Evolutionary conservation across 2,797 vertebrate genomes (phyloP), one percentile per base, ranked within the genome.

Genomic region (Orientallactaga sibirica): DNA sequence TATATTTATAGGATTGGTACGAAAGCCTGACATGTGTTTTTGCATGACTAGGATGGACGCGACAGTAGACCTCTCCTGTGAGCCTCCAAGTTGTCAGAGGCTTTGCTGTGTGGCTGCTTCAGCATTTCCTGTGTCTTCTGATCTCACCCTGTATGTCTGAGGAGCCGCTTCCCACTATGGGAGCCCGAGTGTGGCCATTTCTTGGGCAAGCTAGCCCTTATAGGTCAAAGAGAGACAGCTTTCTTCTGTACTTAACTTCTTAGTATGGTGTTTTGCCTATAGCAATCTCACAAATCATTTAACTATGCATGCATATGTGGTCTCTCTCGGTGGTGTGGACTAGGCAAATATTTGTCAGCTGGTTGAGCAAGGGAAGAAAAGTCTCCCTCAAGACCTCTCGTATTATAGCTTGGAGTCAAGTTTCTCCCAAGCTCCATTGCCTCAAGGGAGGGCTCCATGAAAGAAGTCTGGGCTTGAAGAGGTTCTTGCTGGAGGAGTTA

Each of bases 401-500:
- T 92, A 76, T 80, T 48, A 33, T 4, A n/a, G 43, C 37, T 18
- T 74, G 37, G 90, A 84, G 61, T 89, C 52, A 74, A 61, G 64
- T 91, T 86, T 92, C 93, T 93, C 90, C 27, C 27, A 22, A 74
- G n/a, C 58, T 88, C 80, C 48, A 33, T 37, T 86, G 33, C 75
- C 75, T 71, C 62, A 2, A 29, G 62, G 68, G 70, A 77, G 19
- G 43, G 73, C 33, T 61, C 68, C 29, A 5, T 29, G 77, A 91
- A 87, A 80, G 73, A 83, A 93, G 41, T 37, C 22, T 5, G 1
- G 55, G 25, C 19, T 29, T 37, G 20, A 29, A 52, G 43, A 18
- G 18, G 20, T 92, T 91, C 84, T 81, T 70, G 43, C 62, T 55
- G 70, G 61, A 78, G 33, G 25, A 71, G 37, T 88, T 90, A 55